Evolutionary conservation across 2,888 invertebrate genomes (phyloP).

Genomic region (Leistus spinibarbis): DNA sequence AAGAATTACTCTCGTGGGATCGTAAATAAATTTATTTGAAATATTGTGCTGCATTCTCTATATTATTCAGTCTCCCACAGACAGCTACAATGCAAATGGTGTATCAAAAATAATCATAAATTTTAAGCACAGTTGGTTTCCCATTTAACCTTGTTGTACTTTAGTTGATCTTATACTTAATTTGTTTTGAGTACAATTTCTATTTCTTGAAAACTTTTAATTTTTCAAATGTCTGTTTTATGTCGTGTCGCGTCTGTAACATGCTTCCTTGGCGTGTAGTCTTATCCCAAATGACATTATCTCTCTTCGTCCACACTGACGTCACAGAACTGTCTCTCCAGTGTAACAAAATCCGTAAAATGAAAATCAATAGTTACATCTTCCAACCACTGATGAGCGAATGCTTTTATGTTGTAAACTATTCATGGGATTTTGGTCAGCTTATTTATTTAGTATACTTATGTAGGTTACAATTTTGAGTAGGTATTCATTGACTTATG

Average conservation of each 20-base stretch:
- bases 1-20: background rate
- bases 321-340: too few relatives aligned
- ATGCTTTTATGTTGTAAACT: background rate
- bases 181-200: background rate
- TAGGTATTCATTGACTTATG: background rate
- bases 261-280: too few relatives aligned
- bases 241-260: too few relatives aligned
- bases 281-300: too few relatives aligned
- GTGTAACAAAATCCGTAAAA: too few relatives aligned
- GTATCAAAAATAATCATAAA: background rate
- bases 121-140: background rate
- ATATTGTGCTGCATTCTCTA: background rate
- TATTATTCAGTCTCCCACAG: background rate
- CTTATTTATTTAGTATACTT: background rate
- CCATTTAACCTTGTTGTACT: background rate
- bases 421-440: background rate
- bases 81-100: background rate
- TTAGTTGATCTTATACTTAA: background rate
- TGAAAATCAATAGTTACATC: too few relatives aligned
- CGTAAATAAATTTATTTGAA: background rate
- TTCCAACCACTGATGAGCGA: background rate
- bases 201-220: too few relatives aligned
- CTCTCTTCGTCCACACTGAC: too few relatives aligned
- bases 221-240: too few relatives aligned
- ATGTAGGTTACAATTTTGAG: background rate